These are phyloP conservation scores for Hipparchia sbordonii DNA, from an alignment of 2,888 invertebrate genomes.

Conservation along the genomic window DNA sequence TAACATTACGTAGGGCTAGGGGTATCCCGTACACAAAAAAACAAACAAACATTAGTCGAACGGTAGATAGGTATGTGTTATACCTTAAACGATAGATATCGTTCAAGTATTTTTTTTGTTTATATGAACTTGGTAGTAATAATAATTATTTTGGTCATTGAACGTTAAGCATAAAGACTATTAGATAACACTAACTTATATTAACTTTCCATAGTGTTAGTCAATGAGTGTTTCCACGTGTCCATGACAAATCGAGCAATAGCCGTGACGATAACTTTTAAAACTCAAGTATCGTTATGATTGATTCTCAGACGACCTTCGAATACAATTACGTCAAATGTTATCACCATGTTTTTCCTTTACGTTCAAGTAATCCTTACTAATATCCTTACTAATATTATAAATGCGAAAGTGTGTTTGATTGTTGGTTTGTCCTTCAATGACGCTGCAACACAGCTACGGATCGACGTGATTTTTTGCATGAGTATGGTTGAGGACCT, in stretches of 20 bases:
- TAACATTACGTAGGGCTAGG: too few relatives aligned
- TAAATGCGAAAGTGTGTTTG: too few relatives aligned
- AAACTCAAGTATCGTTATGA: not conserved
- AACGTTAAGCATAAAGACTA: not conserved
- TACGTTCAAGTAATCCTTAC: too few relatives aligned
- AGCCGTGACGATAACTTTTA: not conserved
- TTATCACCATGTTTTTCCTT: not conserved
- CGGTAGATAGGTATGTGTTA: too few relatives aligned
- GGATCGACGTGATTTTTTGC: too few relatives aligned
- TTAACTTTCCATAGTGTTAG: slow-evolving; percentile 1
- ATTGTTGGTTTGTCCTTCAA: too few relatives aligned
- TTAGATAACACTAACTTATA: not conserved
- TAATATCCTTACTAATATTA: too few relatives aligned
- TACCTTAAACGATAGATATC: too few relatives aligned
- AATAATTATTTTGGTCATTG: not conserved
- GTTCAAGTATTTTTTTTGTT: not conserved
- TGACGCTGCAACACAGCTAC: too few relatives aligned
- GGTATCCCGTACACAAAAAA: too few relatives aligned
- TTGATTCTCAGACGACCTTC: slow-evolving; percentile 8
- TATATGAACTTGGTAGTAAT: not conserved
- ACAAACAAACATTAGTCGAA: too few relatives aligned
- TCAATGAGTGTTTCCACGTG: not conserved
- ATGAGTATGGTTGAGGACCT: too few relatives aligned
- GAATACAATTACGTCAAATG: not conserved
- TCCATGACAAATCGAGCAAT: slow-evolving; percentile 9